These are phyloP conservation scores for Drosophila arizonae DNA, from an alignment of 1,140 invertebrate species.

Conservation along the genomic window DNA sequence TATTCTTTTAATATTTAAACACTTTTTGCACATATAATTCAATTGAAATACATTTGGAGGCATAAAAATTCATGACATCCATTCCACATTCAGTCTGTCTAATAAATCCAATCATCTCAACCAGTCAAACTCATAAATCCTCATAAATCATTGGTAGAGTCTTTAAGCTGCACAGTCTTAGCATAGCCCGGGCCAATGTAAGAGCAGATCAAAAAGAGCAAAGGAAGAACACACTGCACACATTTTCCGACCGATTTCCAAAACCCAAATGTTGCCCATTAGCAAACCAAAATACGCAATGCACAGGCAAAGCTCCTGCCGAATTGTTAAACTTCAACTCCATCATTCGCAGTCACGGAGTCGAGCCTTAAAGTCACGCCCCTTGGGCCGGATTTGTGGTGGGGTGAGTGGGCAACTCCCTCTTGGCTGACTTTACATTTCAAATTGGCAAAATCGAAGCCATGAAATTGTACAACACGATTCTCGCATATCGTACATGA, in stretches of 20 bases:
- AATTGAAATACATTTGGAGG: neutral
- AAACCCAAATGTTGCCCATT: slow-evolving; percentile 76
- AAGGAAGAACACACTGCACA: slow-evolving; percentile 43
- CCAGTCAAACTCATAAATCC: slow-evolving; percentile 22
- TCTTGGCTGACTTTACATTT: slow-evolving; percentile 61
- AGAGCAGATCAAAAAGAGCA: neutral
- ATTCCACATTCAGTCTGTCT: neutral
- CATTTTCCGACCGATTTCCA: slow-evolving; percentile 76
- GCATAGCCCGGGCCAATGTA: slow-evolving; percentile 10
- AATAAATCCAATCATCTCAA: slow-evolving; percentile 50
- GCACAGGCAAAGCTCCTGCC: slow-evolving; percentile 19
- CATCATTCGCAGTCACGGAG: slow-evolving; percentile 37
- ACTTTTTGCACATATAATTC: neutral
- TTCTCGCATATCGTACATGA: slow-evolving; percentile 78
- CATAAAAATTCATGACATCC: neutral
- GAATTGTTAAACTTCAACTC: slow-evolving; percentile 9
- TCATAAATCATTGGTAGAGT: slow-evolving; percentile 60
- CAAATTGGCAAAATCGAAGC: slow-evolving; percentile 78
- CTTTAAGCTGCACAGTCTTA: slow-evolving; percentile 64
- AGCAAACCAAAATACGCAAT: slow-evolving; percentile 76
- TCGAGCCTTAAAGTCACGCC: slow-evolving; percentile 29
- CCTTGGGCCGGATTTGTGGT: slow-evolving; percentile 1
- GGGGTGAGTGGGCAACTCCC: neutral
- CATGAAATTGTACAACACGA: slow-evolving; percentile 80
- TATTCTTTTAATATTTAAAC: too few species aligned